A percentile compares a stretch with the other conserved stretches of the same genome.
These are phyloP conservation scores for Typhlichthys eigenmanni DNA, from an alignment of 2,797 vertebrate genomes.

Conservation along the genomic window DNA sequence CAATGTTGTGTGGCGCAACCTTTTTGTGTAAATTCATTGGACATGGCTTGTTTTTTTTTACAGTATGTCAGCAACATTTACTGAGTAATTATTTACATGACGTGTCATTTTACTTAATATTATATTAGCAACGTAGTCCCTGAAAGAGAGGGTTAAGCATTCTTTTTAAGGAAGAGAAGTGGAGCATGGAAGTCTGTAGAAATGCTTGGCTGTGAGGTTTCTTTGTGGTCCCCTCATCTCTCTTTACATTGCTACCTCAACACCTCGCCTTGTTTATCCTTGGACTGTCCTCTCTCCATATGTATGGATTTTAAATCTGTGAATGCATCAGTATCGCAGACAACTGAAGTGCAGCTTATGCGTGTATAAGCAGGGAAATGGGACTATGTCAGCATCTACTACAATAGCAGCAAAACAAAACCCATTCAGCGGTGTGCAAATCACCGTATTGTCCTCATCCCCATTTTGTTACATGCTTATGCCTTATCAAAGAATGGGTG, in stretches of 20 bases:
- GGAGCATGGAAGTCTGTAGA: slow-evolving; percentile 21
- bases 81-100: no score
- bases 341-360: slow-evolving; percentile 41
- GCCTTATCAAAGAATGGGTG: slow-evolving; percentile 45
- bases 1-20: slow-evolving; percentile 29
- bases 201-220: slow-evolving; percentile 10
- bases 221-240: slow-evolving; percentile 6
- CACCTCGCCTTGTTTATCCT: slow-evolving; percentile 30
- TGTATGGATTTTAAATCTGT: slow-evolving; percentile 39
- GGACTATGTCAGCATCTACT: slow-evolving; percentile 57
- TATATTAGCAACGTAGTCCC: no score
- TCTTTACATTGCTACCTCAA: slow-evolving; percentile 27
- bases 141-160: slow-evolving; percentile 1
- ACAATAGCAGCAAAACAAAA: slow-evolving; percentile 45
- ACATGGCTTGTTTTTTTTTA: slow-evolving; percentile 17
- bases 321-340: slow-evolving; percentile 36
- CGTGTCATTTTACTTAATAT: no score
- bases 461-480: slow-evolving; percentile 45
- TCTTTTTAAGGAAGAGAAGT: slow-evolving; percentile 1
- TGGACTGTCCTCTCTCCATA: slow-evolving; percentile 21
- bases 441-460: slow-evolving; percentile 43
- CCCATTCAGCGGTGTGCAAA: slow-evolving; percentile 46
- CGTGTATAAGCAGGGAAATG: slow-evolving; percentile 42
- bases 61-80: not conserved
- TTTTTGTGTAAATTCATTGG: slow-evolving; percentile 17